Base-by-base conservation (phyloP, 2,797 vertebrate species). In the Acipenser ruthenus region DNA sequence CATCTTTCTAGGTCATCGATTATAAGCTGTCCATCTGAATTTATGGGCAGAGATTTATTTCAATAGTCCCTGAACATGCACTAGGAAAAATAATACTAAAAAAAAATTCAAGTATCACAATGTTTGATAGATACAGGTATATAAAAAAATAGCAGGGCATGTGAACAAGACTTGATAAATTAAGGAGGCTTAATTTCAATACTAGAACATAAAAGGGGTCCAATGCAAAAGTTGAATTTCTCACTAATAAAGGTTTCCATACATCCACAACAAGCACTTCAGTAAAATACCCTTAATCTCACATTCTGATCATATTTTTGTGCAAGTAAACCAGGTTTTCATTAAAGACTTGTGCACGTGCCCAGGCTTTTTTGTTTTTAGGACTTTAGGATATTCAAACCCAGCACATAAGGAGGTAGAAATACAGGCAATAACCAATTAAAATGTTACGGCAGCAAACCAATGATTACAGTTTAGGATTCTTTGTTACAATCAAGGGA, bases 321-420 rank as follows among this genome's bases (percentile, higher is more conserved):
- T 93, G 90, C 92, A 92, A 93, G 88, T 90, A 88, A 93, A 88
- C 86, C 79, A 84, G 83, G 78, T 90, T 81, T 84, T 83, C 86
- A 80, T 86, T 82, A 75, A 89, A 86, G 83, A 91, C 85, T 90
- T 86, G 75, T 85, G 89, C 87, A 87, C 85, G 86, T 89, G 89
- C 88, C 84, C 85, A 89, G 84, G 88, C 82, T 67, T 61, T 63
- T 37, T 49, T 83, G 88, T 72, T 67, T 62, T 62, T n/a, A 67
- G 65, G 68, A 71, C 67, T 87, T 81, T 77, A 87, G 76, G 79
- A 84, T 85, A 84, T 87, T 88, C 83, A 89, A 84, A 88, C 86
- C 83, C 88, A 87, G 87, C 82, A 87, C 82, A 87, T 87, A 86
- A 93, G 90, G 94, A 97, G 95, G 95, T 97, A 95, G 94, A 95